Base-by-base conservation (phyloP, 2,797 vertebrate species). In the Bovichtus variegatus region DNA sequence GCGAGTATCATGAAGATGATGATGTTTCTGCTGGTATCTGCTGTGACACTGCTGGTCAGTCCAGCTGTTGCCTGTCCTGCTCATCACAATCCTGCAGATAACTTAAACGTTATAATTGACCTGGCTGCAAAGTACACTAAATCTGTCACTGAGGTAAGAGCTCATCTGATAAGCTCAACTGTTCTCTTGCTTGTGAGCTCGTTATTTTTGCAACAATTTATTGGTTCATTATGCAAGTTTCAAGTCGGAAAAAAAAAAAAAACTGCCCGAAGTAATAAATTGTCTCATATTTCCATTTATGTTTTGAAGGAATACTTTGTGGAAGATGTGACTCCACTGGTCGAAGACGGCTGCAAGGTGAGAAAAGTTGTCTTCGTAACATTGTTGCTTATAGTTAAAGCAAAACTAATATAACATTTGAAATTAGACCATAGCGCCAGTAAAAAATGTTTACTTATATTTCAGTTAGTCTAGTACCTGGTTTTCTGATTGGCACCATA, bases 341-440 rank as follows among this genome's bases (percentile, higher is more conserved):
- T 1, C 9, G 2, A 27, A 0, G 2, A 5, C 5, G 13, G 1
- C 16, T 95, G 93, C 40, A 1, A 23, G 67, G 94, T 95, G 34
- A 92, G 88, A n/a, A 19, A 4, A 27, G 6, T 21, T 16, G 5
- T 41, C 13, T 43, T 50, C 53, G 2, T 41, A 21, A 2, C 10
- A 12, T 16, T 21, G 3, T 19, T 50, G 23, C 10, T 23, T n/a
- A 3, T 21, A 19, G 38, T 54, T 51, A 0, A 25, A 44, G 21
- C 10, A 25, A 25, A 72, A 41, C 2, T 4, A 36, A 11, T 51
- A 1, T 38, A 12, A 38, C 9, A 29, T 12, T 21, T 54, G 16
- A 36, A 41, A 5, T 23, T n/a, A 11, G 21, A 41, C 21, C 44
- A 38, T 55, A 15, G 9, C 12, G 27, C 1, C 12, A n/a, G 9